Evolutionary conservation across 2,797 vertebrate genomes (phyloP), one percentile per base, ranked within the genome.

Genomic region (Pantherophis vulpinus): DNA sequence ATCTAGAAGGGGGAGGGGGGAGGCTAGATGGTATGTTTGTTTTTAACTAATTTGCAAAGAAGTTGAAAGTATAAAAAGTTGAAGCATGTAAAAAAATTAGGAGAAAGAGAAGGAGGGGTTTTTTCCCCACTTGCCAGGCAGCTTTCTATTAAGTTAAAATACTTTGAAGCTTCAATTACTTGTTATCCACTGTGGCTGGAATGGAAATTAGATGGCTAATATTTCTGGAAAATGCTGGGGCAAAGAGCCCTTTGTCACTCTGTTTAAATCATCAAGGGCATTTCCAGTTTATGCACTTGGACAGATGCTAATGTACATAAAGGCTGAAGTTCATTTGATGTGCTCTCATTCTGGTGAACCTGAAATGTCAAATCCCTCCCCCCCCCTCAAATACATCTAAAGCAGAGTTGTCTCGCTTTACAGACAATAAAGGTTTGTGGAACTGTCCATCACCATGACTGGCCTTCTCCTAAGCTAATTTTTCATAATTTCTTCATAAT

Each of bases 31-130:
- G 6, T 16, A 3, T n/a, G 42, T n/a, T 51, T 58, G 56, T 20
- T 90, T 93, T 96, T 97, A 98, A 98, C 98, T 97, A 95, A 93
- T 97, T 97, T 97, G 96, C 94, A 96, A 97, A 97, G 97, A 98
- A 98, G 97, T 96, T 94, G 96, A 92, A 97, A 97, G 98, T 98
- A 97, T 98, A 97, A 96, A 97, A 89, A 74, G 60, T 12, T 98
- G 96, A 97, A 96, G 95, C 95, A 93, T 94, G 95, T 96, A 96
- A 97, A 96, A 93, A 94, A 95, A 86, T 94, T 93, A 89, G 92
- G 92, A 96, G 94, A 96, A 96, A 94, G 94, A 91, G 94, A 95
- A 97, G 92, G 92, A 94, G 56, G 29, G 96, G 95, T 96, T 96
- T 94, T 95, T 93, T 91, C 95, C 93, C 94, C 95, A 92, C 96